Evolutionary conservation across 1,140 invertebrate genomes (phyloP).

Genomic region (Eulimnadia texana): DNA sequence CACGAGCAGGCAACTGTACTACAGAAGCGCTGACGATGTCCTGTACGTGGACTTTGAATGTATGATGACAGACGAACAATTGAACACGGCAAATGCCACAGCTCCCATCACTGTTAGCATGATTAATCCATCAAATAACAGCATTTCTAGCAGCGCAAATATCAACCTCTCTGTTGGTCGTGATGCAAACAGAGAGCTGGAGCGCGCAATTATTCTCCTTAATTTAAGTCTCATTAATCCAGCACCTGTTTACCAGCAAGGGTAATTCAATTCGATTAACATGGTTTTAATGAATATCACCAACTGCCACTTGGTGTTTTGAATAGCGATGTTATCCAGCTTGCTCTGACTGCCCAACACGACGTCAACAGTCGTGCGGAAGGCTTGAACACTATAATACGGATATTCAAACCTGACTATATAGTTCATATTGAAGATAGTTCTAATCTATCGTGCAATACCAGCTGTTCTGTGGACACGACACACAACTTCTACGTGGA

Average conservation of each 20-base stretch:
- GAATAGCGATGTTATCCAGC: background rate
- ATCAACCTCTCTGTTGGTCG: background rate
- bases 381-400: background rate
- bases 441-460: background rate
- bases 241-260: background rate
- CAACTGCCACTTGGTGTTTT: background rate
- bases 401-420: background rate
- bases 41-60: background rate
- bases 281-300: background rate
- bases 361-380: background rate
- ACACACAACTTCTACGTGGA: too few species aligned
- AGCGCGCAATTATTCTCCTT: background rate
- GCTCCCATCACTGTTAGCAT: background rate
- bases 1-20: background rate
- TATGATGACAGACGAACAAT: background rate
- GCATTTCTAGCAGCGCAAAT: background rate
- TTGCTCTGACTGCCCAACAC: background rate
- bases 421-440: background rate
- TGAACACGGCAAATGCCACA: background rate
- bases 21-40: background rate
- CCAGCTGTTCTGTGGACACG: background rate
- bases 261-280: background rate
- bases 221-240: background rate
- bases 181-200: background rate
- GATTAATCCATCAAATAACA: background rate